These are phyloP conservation scores for Phyllotis vaccarum DNA, from an alignment of 2,797 vertebrate species.

Conservation along the genomic window DNA sequence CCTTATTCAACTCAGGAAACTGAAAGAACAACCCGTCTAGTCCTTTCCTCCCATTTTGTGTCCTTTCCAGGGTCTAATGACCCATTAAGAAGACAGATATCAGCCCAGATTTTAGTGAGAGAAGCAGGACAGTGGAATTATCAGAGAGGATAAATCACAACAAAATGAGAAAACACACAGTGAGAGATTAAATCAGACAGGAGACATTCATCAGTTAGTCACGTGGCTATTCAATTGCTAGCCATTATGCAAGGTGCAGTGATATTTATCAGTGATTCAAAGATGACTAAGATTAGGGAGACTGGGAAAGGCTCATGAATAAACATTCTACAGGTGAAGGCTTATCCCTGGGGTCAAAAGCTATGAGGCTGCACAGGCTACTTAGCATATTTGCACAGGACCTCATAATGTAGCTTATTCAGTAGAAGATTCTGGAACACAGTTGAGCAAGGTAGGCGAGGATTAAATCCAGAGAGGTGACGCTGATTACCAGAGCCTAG, in stretches of 20 bases:
- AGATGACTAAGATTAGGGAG: background rate
- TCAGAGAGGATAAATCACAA: constrained; percentile 9
- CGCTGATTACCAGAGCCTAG: background rate
- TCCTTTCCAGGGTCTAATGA: background rate
- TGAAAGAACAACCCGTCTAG: background rate
- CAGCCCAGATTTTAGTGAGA: background rate
- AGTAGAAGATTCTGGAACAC: background rate
- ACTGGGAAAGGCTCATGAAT: background rate
- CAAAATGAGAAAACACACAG: constrained; percentile 8
- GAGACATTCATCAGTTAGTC: background rate
- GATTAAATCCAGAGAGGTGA: background rate
- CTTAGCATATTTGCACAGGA: background rate
- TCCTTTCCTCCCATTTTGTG: background rate
- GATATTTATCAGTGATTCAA: background rate
- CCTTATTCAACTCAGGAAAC: background rate
- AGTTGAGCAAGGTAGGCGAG: background rate
- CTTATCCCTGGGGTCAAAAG: background rate
- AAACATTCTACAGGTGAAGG: background rate
- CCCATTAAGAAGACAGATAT: background rate
- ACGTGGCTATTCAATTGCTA: background rate
- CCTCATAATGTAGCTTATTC: background rate
- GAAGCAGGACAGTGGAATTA: background rate
- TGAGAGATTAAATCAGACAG: background rate
- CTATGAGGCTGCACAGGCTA: background rate
- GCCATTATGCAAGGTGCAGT: background rate